Percentiles rank a stretch among this genome's conserved stretches.
Evolutionary conservation across 2,797 vertebrate genomes (phyloP).

Genomic region (Sebastes kiyomatsui): DNA sequence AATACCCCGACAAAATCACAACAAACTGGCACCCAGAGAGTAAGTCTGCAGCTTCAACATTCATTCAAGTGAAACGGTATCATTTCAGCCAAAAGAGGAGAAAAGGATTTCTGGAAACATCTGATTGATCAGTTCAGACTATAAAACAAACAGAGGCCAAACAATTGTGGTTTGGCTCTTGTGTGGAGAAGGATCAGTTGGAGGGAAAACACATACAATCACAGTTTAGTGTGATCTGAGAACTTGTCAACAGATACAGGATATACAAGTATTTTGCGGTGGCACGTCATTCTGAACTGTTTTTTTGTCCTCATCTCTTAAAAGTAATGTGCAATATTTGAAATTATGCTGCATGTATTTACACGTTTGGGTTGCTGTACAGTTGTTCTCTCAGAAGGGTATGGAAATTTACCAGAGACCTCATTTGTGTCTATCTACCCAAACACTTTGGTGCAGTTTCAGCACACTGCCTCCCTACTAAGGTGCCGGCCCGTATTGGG

Average conservation of each 20-base stretch:
- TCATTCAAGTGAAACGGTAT: not conserved
- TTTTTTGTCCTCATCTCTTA: not conserved
- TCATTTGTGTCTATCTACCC: not conserved
- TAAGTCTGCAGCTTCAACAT: not conserved
- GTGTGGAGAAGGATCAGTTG: not conserved
- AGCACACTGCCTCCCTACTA: not conserved
- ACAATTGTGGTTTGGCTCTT: not conserved
- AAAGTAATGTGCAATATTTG: not conserved
- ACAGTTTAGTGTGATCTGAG: not conserved
- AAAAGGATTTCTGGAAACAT: not conserved
- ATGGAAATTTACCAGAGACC: not conserved
- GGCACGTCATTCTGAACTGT: not conserved
- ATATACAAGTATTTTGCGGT: constrained; percentile 1
- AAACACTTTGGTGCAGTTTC: not conserved
- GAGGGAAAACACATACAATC: not conserved
- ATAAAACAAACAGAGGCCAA: not conserved
- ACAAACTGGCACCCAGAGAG: not conserved
- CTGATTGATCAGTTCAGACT: not conserved
- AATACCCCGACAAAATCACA: not conserved
- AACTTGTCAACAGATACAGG: not conserved
- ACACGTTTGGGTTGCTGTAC: not conserved
- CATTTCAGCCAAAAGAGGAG: not conserved
- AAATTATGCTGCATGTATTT: not conserved
- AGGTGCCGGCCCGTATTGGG: not conserved
- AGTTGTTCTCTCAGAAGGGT: not conserved